Percentiles rank a stretch among this genome's conserved stretches.
Conservation (phyloP, 1,140 invertebrate genomes). For the Idris sp. region DNA sequence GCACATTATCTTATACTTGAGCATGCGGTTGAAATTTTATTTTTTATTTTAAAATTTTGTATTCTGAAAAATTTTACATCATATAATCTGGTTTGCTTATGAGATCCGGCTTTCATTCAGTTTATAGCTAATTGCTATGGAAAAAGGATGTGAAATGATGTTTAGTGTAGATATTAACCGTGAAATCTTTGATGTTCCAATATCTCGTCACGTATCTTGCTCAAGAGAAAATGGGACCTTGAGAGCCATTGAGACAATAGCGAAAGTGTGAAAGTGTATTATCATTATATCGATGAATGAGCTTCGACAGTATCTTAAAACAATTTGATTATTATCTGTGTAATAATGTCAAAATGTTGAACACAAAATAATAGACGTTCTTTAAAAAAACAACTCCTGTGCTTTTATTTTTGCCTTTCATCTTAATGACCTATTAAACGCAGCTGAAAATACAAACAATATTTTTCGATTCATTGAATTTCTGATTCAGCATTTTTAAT, state of each 20-base stretch:
- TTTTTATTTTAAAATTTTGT: constrained; percentile 18
- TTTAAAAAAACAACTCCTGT: constrained; percentile 19
- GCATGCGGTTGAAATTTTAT: constrained; percentile 3
- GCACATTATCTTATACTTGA: not conserved
- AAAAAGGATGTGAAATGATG: constrained; percentile 49
- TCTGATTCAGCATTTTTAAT: too few relatives aligned
- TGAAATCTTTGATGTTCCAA: constrained; percentile 45
- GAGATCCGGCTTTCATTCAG: constrained; percentile 58
- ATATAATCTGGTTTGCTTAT: constrained; percentile 25
- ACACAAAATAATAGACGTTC: constrained; percentile 38
- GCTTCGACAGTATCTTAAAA: constrained; percentile 9
- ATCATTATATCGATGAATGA: constrained; percentile 50
- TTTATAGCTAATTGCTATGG: constrained; percentile 53
- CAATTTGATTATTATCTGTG: constrained; percentile 13
- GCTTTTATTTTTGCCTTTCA: constrained; percentile 15
- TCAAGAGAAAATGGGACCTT: constrained; percentile 57
- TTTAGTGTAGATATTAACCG: constrained; percentile 58
- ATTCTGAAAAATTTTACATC: too few relatives aligned
- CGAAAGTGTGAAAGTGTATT: constrained; percentile 64
- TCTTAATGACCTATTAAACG: constrained; percentile 21
- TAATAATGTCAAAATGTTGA: constrained; percentile 37
- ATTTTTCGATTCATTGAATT: constrained; percentile 13
- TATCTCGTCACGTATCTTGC: constrained; percentile 50
- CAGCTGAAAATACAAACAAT: constrained; percentile 52
- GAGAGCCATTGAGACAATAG: constrained; percentile 58